Evolutionary conservation across 2,113 vertebrate species (phyloP), one percentile per base, ranked within the genome.

Genomic region (Ophthalmolycus amberensis): DNA sequence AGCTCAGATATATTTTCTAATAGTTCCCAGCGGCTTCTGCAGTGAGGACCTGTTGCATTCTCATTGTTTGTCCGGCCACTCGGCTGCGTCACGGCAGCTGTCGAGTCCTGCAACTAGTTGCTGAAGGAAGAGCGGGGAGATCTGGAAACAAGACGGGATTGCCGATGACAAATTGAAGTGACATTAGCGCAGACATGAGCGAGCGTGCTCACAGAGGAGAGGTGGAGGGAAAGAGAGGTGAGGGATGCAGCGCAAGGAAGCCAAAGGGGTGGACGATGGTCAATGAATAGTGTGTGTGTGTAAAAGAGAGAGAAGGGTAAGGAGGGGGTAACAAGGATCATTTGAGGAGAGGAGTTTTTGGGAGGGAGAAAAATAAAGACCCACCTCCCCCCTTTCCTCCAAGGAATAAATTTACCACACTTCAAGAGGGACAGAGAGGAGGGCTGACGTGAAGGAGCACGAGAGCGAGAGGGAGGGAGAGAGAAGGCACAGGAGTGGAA

Each of bases 101-200:
- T 69, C 1, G 54, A 77, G 73, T 72, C 62, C 66, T 71, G 88
- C 65, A 83, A 88, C 83, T 87, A 78, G n/a, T 80, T 86, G 71
- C 67, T 68, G 27, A 52, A 65, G 85, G 69, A 75, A 75, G 59
- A 27, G 64, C 15, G 67, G 88, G 48, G 63, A 75, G 25, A 69
- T 86, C 73, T 84, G 80, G 75, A 85, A 83, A 85, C 86, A 79
- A 92, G 90, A 91, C 88, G 88, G 86, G 86, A 6, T 89, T 79
- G 62, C 70, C 71, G 25, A 92, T 93, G 84, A 93, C 93, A 94
- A 90, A 93, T 94, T 92, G 66, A 95, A 92, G 91, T 88, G 86
- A 93, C 84, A 91, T 93, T 92, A 92, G 89, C 20, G 29, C 85
- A 90, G 91, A 92, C 91, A 90, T 89, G 91, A 93, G 88, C 68